Conservation (phyloP, 1,140 invertebrate genomes). For the Rhyzopertha dominica region DNA sequence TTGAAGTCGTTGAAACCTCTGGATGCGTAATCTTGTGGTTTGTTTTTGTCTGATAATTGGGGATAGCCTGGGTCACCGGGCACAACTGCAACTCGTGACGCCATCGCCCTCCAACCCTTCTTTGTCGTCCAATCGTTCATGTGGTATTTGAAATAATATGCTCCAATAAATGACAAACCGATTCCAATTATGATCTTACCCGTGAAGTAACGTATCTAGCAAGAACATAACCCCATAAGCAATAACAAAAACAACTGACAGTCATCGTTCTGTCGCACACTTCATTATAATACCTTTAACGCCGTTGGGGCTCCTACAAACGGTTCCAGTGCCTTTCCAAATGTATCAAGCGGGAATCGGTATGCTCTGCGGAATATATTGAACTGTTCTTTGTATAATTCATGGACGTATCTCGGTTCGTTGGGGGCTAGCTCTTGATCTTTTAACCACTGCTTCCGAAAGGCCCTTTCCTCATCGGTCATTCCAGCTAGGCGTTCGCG, state of each 20-base stretch:
- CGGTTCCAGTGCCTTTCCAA: slow-evolving; percentile 55
- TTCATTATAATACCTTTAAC: too few relatives aligned
- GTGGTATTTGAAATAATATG: slow-evolving; percentile 75
- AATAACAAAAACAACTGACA: too few relatives aligned
- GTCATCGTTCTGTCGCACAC: too few relatives aligned
- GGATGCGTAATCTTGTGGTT: slow-evolving; percentile 59
- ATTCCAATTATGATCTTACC: slow-evolving; percentile 55
- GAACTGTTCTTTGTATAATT: slow-evolving; percentile 60
- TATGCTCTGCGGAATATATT: slow-evolving; percentile 78
- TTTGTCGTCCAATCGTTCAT: slow-evolving; percentile 68
- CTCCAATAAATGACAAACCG: slow-evolving; percentile 35
- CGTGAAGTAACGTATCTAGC: slow-evolving; percentile 56
- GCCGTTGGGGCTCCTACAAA: slow-evolving; percentile 54
- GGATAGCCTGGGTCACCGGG: slow-evolving; percentile 65
- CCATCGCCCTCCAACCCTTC: slow-evolving; percentile 59
- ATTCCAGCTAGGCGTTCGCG: slow-evolving; percentile 76
- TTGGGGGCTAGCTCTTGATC: slow-evolving; percentile 70
- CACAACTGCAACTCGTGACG: slow-evolving; percentile 49
- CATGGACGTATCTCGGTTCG: slow-evolving; percentile 63
- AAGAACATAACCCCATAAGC: too few relatives aligned
- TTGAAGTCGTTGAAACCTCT: slow-evolving; percentile 60
- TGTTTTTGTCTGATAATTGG: slow-evolving; percentile 48
- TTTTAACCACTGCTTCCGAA: slow-evolving; percentile 76
- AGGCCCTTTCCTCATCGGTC: slow-evolving; percentile 75
- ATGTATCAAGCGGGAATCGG: slow-evolving; percentile 60